Evolutionary conservation across 2,888 invertebrate species (phyloP).

Genomic region (Phoronis australis): DNA sequence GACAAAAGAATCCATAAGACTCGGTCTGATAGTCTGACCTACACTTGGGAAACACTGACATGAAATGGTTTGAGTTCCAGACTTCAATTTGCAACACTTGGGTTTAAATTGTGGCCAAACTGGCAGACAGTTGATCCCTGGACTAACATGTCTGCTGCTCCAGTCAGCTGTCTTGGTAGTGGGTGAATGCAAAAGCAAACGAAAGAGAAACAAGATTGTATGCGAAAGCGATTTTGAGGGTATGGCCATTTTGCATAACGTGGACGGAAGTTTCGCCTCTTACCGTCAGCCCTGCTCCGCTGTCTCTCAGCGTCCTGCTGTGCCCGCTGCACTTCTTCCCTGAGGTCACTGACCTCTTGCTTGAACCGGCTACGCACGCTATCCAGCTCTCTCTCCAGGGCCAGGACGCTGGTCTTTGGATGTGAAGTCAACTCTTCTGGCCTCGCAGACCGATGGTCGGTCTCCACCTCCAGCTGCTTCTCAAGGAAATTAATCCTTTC

Average conservation of each 20-base stretch:
- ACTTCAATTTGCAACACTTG: no score
- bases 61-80: no score
- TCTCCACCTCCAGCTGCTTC: constrained; percentile 28
- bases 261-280: not conserved
- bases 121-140: no score
- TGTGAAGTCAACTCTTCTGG: constrained; percentile 21
- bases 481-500: constrained; percentile 43
- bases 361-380: constrained; percentile 35
- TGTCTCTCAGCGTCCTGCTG: constrained; percentile 7
- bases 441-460: constrained; percentile 18
- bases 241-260: not conserved
- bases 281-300: constrained; percentile 21
- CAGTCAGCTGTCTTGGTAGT: not conserved
- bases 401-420: constrained; percentile 38
- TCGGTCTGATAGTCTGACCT: no score
- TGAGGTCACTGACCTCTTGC: constrained; percentile 33
- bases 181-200: not conserved
- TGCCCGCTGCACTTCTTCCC: constrained; percentile 30
- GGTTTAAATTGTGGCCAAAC: no score
- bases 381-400: constrained; percentile 42
- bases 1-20: no score
- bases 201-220: not conserved
- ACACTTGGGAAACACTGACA: no score
- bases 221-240: not conserved
- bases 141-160: no score